A percentile compares a stretch with the other conserved stretches of the same genome.
Conservation (phyloP, 2,113 vertebrate species). For the Falcunculus frontatus region DNA sequence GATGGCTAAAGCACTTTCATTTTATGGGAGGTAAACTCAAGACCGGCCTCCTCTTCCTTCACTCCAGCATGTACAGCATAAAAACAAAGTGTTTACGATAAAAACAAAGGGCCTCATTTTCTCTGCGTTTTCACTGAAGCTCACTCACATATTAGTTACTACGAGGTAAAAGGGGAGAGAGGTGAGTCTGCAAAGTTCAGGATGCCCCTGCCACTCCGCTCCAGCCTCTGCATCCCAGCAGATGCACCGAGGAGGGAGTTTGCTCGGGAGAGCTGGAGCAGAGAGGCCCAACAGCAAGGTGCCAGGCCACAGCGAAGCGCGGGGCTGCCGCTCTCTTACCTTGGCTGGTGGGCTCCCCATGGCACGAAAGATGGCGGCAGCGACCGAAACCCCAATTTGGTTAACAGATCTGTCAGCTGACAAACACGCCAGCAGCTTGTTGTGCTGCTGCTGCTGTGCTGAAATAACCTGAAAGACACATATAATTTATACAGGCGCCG, state of each 20-base stretch:
- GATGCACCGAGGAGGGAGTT: neutral
- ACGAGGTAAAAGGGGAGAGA: neutral
- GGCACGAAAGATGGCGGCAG: neutral
- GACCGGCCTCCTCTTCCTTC: neutral
- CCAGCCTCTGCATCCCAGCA: neutral
- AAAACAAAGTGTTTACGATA: too few relatives aligned
- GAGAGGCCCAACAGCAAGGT: neutral
- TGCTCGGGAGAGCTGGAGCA: fast-evolving
- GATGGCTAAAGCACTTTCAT: neutral
- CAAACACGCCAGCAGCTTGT: constrained; percentile 9
- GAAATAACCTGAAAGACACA: constrained; percentile 40
- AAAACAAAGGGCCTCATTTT: neutral
- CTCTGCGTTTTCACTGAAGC: fast-evolving
- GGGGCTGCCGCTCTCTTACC: neutral
- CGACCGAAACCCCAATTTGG: neutral
- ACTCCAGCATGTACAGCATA: neutral
- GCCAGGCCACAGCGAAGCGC: fast-evolving
- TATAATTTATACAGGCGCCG: constrained; percentile 42
- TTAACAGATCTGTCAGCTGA: constrained; percentile 38
- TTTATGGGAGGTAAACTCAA: neutral
- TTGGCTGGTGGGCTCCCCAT: constrained; percentile 51
- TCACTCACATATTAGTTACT: fast-evolving
- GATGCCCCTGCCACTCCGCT: neutral
- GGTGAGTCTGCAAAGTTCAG: fast-evolving
- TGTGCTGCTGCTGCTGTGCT: neutral